Evolutionary conservation across 64 coral and sea anemone species (phyloP).

Genomic region (Stichodactyla mertensii): DNA sequence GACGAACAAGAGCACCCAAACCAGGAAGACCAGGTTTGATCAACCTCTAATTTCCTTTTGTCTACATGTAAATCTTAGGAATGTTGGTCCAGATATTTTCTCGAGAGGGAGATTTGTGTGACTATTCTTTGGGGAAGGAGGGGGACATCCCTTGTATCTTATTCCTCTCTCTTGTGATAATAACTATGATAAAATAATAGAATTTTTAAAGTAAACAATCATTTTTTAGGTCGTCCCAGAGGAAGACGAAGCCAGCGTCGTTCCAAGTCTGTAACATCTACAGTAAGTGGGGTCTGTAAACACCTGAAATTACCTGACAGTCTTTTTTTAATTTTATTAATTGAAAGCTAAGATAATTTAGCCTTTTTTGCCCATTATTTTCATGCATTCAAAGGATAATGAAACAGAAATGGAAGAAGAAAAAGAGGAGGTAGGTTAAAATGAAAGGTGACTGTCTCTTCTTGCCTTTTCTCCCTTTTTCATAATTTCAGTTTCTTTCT

Average conservation of each 20-base stretch:
- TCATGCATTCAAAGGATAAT: slow-evolving; percentile 61
- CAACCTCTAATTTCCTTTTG: neutral
- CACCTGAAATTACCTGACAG: neutral
- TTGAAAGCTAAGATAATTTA: too few species aligned
- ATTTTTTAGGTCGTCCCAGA: neutral
- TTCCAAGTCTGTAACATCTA: slow-evolving; percentile 71
- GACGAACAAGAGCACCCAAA: slow-evolving; percentile 66
- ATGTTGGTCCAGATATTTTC: too few species aligned
- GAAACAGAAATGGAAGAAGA: slow-evolving; percentile 83
- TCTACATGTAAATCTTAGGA: too few species aligned
- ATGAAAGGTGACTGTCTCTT: neutral
- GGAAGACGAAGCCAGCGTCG: slow-evolving; percentile 53
- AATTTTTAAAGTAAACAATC: neutral
- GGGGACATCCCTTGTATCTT: too few species aligned
- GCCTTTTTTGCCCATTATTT: neutral
- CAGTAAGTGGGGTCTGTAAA: slow-evolving; percentile 11
- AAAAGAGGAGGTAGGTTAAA: slow-evolving; percentile 64
- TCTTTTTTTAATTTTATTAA: neutral
- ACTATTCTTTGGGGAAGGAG: too few species aligned
- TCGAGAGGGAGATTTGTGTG: too few species aligned
- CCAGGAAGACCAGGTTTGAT: slow-evolving; percentile 66
- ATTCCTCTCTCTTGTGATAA: too few species aligned
- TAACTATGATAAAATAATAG: too few species aligned
- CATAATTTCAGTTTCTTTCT: neutral
- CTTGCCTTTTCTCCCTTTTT: neutral